Conservation (phyloP, 1,140 invertebrate genomes). For the Lucilia cuprina region DNA sequence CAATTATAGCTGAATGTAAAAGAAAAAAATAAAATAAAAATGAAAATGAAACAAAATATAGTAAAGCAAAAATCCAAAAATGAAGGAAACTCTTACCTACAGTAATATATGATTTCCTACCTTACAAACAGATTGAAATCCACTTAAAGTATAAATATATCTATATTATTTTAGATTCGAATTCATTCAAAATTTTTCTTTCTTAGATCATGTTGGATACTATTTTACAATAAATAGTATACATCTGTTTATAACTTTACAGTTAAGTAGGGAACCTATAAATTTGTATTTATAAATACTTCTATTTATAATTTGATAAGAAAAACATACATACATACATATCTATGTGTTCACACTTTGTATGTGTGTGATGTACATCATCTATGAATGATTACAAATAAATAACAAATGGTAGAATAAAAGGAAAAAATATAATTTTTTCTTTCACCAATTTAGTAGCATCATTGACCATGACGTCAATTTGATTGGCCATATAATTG, state of each 20-base stretch:
- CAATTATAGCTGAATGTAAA: not conserved
- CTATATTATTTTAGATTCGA: no score
- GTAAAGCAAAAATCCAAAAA: no score
- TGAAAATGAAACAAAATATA: not conserved
- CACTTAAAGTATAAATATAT: no score
- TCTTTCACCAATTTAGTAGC: not conserved
- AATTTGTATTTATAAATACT: no score
- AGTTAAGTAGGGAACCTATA: no score
- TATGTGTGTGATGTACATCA: not conserved
- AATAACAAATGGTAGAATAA: not conserved
- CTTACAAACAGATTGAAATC: not conserved
- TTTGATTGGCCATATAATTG: slow-evolving; percentile 14
- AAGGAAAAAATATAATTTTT: not conserved
- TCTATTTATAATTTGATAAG: not conserved
- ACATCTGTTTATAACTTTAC: no score
- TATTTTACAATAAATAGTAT: no score
- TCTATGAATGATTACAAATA: not conserved
- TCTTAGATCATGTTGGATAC: no score
- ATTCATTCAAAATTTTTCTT: no score
- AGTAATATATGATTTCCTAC: no score
- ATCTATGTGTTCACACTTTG: not conserved
- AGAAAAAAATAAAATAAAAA: not conserved
- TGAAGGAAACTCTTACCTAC: no score
- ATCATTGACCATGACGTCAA: not conserved
- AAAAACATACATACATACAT: not conserved